A percentile compares a stretch with the other conserved stretches of the same genome.
phyloP scores from a whole-genome alignment of 2,888 invertebrate species.

The Odontocerum albicorne region DNA sequence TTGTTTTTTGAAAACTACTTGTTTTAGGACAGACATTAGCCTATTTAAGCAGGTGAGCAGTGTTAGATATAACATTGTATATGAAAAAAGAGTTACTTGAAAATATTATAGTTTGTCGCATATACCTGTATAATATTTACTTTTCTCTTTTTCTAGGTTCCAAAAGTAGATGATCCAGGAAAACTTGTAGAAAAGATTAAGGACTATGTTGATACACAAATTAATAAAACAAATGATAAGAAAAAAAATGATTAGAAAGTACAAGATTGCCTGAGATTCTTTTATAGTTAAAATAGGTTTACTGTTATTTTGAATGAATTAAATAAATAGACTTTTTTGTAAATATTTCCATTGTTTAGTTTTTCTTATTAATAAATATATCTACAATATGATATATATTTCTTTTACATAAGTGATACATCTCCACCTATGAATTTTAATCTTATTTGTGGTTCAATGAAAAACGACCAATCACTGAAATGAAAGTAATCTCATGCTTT shows the following conservation, averaged over 20 bases:
- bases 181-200: slow-evolving; percentile 71
- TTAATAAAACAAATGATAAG: slow-evolving; percentile 40
- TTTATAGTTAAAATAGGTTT: slow-evolving; percentile 6
- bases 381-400: slow-evolving; percentile 38
- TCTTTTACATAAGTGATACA: slow-evolving; percentile 59
- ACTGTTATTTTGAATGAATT: slow-evolving; percentile 10
- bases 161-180: slow-evolving; percentile 81
- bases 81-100: no score
- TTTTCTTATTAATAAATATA: slow-evolving; percentile 39
- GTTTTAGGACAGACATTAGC: no score
- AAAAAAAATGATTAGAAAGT: slow-evolving; percentile 48
- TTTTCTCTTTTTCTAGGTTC: slow-evolving; percentile 62
- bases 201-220: slow-evolving; percentile 69
- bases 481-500: slow-evolving; percentile 95
- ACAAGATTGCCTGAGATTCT: not conserved
- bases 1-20: no score
- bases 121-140: not conserved
- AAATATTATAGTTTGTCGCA: no score
- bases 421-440: slow-evolving; percentile 85
- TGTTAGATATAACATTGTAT: no score
- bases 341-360: slow-evolving; percentile 20
- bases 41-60: no score
- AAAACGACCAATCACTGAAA: slow-evolving; percentile 97
- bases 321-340: slow-evolving; percentile 13
- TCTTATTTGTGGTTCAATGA: slow-evolving; percentile 87